Base-by-base conservation (phyloP, 2,888 invertebrate genomes). In the Leptopterna dolabrata region DNA sequence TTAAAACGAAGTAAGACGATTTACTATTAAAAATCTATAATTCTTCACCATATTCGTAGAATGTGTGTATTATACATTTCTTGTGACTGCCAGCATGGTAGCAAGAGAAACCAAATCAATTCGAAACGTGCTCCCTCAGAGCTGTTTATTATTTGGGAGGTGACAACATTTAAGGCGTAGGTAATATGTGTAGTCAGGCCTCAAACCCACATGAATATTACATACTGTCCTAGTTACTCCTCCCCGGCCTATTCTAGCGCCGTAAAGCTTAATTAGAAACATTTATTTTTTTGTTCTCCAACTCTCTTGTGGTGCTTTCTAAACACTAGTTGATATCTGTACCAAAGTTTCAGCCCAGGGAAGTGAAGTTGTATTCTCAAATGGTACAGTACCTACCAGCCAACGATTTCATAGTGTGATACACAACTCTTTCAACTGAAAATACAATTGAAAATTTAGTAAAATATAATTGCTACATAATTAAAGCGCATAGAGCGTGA, bases 201-300 rank as follows among this genome's bases (percentile, higher is more conserved):
- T 30, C 29, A 16, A 36, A 19, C 73, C 36, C 55, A 27, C 13
- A 81, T 81, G 81, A 81, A 81, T 81, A 81, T 81, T 81, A 55
- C 81, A 81, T 81, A 29, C 14, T 29, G 85, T 43, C 85, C 76
- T 45, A 83, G 83, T 83, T 83, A 70, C 71, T 73, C 29, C 45
- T 27, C 71, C 47, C 71, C 16, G 27, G 85, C 76, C 41, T 73
- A 85, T 76, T 85, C 85, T 45, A 43, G 45, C 85, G 71, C 73
- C 85, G 19, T 73, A 85, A 85, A 70, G 83, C 83, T 83, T 83
- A 83, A 83, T 83, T 83, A 83, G 63, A 29, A 85, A 43, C 47
- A 29, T 85, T 73, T 76, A 29, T 81, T 63, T 63, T 63, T 63
- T 63, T 63, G 63, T 63, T 27, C 63, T 24, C 24, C 19, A 24